A percentile compares a stretch with the other conserved stretches of the same genome.
Conservation (phyloP, 1,140 invertebrate genomes). For the Psix sp. region DNA sequence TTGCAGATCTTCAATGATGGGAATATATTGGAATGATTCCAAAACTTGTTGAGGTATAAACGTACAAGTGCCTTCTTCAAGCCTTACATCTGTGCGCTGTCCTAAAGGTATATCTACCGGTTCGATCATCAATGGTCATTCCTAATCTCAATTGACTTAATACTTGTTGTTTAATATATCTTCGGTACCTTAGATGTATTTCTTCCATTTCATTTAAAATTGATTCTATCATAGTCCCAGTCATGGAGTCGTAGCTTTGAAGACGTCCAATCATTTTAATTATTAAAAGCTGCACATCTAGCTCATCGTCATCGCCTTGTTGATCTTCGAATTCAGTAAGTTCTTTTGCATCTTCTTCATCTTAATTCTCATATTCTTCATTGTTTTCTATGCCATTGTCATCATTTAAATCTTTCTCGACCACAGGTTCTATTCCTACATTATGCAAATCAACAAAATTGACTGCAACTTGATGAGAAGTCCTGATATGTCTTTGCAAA, state of each 20-base stretch:
- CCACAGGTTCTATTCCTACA: conserved; percentile 9
- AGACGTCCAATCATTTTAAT: conserved; percentile 7
- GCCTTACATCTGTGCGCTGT: too few relatives aligned
- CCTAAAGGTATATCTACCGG: too few relatives aligned
- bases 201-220: conserved; percentile 10
- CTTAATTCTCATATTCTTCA: background rate
- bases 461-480: conserved; percentile 4
- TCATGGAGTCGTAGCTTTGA: conserved; percentile 3
- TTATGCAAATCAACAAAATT: conserved; percentile 3
- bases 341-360: conserved; percentile 2
- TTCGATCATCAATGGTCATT: background rate
- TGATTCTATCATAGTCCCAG: conserved; percentile 4
- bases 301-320: conserved; percentile 2
- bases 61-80: too few relatives aligned
- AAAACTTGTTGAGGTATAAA: too few relatives aligned
- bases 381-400: background rate
- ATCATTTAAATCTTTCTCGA: background rate
- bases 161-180: conserved; percentile 2
- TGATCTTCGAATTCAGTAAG: background rate
- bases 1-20: too few relatives aligned
- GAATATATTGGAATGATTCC: too few relatives aligned
- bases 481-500: conserved; percentile 13
- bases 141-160: conserved; percentile 4
- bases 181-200: background rate
- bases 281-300: conserved; percentile 1